phyloP scores from a whole-genome alignment of 2,888 invertebrate genomes.

The Mimumesa dahlbomi region DNA sequence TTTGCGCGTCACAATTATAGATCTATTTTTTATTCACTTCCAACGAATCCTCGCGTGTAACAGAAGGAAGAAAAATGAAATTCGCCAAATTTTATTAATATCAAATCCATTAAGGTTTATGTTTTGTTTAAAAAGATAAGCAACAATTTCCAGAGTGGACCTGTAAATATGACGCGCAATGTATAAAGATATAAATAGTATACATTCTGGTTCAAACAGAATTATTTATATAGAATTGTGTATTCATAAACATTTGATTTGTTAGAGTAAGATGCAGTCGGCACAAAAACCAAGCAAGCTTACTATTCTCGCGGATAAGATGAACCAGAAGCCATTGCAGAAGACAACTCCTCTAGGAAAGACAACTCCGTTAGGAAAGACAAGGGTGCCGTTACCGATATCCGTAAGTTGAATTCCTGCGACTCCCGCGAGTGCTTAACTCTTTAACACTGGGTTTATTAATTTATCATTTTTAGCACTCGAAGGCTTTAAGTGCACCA shows the following conservation, averaged over 20 bases:
- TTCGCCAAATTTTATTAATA: background rate
- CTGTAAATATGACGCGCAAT: no score
- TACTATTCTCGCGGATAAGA: constrained; percentile 54
- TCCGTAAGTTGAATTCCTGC: constrained; percentile 69
- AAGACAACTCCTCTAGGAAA: no score
- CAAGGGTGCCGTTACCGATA: constrained; percentile 66
- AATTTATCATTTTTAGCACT: constrained; percentile 56
- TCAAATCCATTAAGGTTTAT: background rate
- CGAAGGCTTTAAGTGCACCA: constrained; percentile 76
- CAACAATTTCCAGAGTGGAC: no score
- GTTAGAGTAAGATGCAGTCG: constrained; percentile 67
- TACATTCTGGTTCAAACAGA: no score
- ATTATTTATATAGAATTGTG: no score
- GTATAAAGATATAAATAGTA: no score
- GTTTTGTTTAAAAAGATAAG: background rate
- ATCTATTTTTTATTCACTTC: no score
- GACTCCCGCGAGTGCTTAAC: no score
- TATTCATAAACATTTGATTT: no score
- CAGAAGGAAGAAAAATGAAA: no score
- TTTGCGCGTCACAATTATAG: no score
- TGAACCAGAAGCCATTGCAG: constrained; percentile 55
- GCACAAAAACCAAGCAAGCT: constrained; percentile 57
- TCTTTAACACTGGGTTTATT: constrained; percentile 19
- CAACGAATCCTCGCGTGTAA: no score
- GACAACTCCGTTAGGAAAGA: constrained; percentile 73